Evolutionary conservation across 2,113 vertebrate species (phyloP), one percentile per base, ranked within the genome.

Genomic region (Chloroceryle aenea): DNA sequence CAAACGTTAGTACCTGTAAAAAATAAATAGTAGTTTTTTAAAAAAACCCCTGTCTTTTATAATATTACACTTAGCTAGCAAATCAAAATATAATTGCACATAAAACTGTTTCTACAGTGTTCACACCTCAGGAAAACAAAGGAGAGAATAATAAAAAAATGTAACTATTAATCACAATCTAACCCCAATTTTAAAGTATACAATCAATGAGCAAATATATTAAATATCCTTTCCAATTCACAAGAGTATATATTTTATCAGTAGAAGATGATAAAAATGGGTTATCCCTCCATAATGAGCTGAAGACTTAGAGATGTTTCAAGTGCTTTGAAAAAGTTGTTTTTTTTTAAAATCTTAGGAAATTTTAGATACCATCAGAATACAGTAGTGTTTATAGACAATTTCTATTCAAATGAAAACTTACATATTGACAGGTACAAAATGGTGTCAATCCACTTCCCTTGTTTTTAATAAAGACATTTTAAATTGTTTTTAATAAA

Each of bases 1-100:
- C 99, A 99, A 12, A 99, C 95, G 76, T 99, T 99, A 64, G 99
- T 99, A 67, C 99, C 99, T 99, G 93, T 5, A n/a, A 26, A 47
- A 47, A 42, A 0, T 3, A 25, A 4, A 43, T 43, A 27, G 15
- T 40, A 40, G 14, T 27, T 27, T 56, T 30, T 58, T 42, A 63
- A 38, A 40, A 27, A 40, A 40, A 19, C 12, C 5, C 10, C 40
- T 45, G 9, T 5, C 52, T 87, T 75, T 83, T 71, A 42, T 32
- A 87, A 83, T 21, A 43, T 6, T 43, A 62, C 56, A 74, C 4
- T 34, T 36, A 2, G 50, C 5, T 78, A 43, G 53, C 25, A 67
- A 50, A 81, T 2, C 6, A 83, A 78, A 75, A 32, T 5, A 0
- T 61, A 36, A 61, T 10, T 34, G n/a, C 22, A 61, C 58, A 36